Conservation (phyloP, 1,140 invertebrate species). For the Drosophila trapezifrons region DNA sequence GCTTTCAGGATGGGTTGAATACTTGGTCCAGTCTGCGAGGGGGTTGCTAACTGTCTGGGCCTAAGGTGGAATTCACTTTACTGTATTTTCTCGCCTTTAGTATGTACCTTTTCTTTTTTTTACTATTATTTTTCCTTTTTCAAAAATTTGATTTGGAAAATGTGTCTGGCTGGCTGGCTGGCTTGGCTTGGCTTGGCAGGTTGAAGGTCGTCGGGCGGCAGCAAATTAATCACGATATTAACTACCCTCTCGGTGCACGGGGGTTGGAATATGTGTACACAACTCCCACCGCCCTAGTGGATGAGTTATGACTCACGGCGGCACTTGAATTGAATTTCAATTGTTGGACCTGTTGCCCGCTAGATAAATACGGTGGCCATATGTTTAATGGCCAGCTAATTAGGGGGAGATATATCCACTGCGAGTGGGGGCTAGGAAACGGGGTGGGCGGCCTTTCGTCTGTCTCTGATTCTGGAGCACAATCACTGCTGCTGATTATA, state of each 20-base stretch:
- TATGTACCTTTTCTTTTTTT: conserved; percentile 11
- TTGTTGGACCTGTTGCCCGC: conserved; percentile 58
- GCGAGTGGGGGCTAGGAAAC: not conserved
- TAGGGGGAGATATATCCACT: conserved; percentile 30
- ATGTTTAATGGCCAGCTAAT: conserved; percentile 56
- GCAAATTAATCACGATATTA: conserved; percentile 79
- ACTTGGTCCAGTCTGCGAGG: conserved; percentile 48
- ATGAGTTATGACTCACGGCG: conserved; percentile 73
- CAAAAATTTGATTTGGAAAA: conserved; percentile 78
- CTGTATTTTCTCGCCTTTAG: conserved; percentile 28
- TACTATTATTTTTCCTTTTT: conserved; percentile 42
- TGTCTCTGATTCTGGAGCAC: conserved; percentile 32
- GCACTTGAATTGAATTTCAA: conserved; percentile 70
- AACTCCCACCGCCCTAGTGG: conserved; percentile 9
- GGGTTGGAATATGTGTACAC: conserved; percentile 9
- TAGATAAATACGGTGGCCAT: conserved; percentile 35
- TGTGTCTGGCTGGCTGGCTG: conserved; percentile 55
- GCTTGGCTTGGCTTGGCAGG: conserved; percentile 21
- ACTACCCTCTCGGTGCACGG: conserved; percentile 59
- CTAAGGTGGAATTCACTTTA: conserved; percentile 44
- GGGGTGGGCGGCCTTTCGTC: conserved; percentile 19
- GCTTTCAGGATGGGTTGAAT: conserved; percentile 44
- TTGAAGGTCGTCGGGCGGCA: conserved; percentile 50
- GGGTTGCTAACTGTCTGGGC: conserved; percentile 42
- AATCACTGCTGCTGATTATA: conserved; percentile 65